Evolutionary conservation across 2,113 vertebrate genomes (phyloP), one percentile per base, ranked within the genome.

Genomic region (Dipodomys merriami): DNA sequence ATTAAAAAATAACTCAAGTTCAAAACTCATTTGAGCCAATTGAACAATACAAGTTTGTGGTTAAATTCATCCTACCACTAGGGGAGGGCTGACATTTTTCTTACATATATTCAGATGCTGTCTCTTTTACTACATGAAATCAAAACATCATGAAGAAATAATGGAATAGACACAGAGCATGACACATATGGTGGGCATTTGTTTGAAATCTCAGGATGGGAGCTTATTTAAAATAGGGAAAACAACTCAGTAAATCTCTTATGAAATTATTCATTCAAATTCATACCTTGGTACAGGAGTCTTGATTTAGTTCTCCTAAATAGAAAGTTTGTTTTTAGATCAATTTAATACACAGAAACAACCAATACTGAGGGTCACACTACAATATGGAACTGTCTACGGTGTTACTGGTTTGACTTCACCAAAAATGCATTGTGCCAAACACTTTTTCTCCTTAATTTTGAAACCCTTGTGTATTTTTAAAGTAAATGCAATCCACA

Each of bases 401-500:
- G 96, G 73, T 95, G 84, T 83, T 96, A 94, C 80, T 95, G 44
- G 79, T 95, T 95, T 97, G 93, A 84, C 91, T 94, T 96, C 85
- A 93, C 53, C 68, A 96, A 97, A 96, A 95, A 91, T 65, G 19
- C 29, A 94, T 80, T 93, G 79, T 96, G 90, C 88, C 93, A 94
- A 97, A 90, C 39, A 94, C 90, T 91, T 93, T 91, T 95, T 89
- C 25, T 79, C 25, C 82, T 94, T 96, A 95, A 95, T 96, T 96
- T 96, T 96, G 96, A 97, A 96, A 74, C 57, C 53, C 65, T 93
- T 95, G 91, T 95, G 81, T 93, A 82, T 96, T 97, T 97, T 95
- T 88, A 96, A 97, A 91, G 82, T 88, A 96, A 97, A 97, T 95
- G 23, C 71, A 91, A 96, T 53, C 87, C 91, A 96, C 73, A 91